phyloP scores from a whole-genome alignment of 2,888 invertebrate genomes.

The Cheilosia pagana region DNA sequence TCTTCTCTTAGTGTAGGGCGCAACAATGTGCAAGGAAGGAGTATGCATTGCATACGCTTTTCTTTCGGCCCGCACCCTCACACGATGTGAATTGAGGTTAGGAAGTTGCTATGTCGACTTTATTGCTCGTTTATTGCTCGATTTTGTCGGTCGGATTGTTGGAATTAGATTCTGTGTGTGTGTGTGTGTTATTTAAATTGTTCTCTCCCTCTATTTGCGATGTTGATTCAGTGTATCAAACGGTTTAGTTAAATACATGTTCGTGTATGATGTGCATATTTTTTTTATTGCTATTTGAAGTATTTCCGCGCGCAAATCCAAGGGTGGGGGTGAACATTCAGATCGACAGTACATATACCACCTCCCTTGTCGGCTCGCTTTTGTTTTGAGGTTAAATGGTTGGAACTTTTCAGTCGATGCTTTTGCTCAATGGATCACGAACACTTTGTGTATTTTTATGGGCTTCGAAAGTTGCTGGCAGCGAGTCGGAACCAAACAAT shows the following conservation, averaged over 20 bases:
- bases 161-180: background rate
- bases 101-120: constrained; percentile 73
- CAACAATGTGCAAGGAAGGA: constrained; percentile 64
- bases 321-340: constrained; percentile 8
- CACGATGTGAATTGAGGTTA: constrained; percentile 68
- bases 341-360: background rate
- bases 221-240: constrained; percentile 10
- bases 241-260: constrained; percentile 40
- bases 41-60: constrained; percentile 25
- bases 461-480: constrained; percentile 39
- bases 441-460: constrained; percentile 73
- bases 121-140: constrained; percentile 73
- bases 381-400: constrained; percentile 73
- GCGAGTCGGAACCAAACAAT: constrained; percentile 13
- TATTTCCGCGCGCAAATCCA: constrained; percentile 45
- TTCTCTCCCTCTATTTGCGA: constrained; percentile 12
- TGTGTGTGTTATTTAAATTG: constrained; percentile 71
- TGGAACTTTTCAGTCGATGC: constrained; percentile 66
- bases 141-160: constrained; percentile 72
- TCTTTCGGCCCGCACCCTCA: constrained; percentile 2
- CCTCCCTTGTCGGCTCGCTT: constrained; percentile 6
- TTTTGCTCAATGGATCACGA: constrained; percentile 70
- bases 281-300: constrained; percentile 47
- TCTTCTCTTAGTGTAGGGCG: constrained; percentile 25
- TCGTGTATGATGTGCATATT: constrained; percentile 23